Base-by-base conservation (phyloP, 2,797 vertebrate species). In the Chromobotia macracanthus region DNA sequence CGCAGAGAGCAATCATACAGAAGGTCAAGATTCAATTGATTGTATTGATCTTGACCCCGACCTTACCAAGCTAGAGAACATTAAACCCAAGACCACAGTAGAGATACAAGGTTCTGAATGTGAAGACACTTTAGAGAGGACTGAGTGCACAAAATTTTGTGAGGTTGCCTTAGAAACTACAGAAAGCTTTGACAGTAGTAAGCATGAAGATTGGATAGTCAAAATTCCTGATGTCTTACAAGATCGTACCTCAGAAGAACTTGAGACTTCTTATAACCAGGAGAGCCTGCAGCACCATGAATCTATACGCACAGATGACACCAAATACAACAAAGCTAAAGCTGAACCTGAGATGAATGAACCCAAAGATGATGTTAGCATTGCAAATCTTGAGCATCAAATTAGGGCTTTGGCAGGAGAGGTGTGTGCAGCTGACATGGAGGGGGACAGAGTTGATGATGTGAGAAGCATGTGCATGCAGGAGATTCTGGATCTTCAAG, bases 401-500 rank as follows among this genome's bases (percentile, higher is more conserved):
- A 65, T 68, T 35, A 21, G 5, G n/a, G 12, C 48, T 38, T 11
- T 46, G 21, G 56, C 16, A 23, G 51, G 41, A 51, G 41, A 31
- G 6, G 64, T 19, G 53, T 70, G 44, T 75, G 55, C 16, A 10
- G 35, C 44, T 44, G 25, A 80, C 11, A 38, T 25, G 18, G 55
- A 64, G 10, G 15, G 48, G 18, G 48, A 72, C 3, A 46, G 56
- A 61, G 61, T 28, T 5, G 3, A 16, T 41, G 46, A 66, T 63
- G 56, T 46, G n/a, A 31, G 21, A 5, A 13, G 65, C 11, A 31
- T 60, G 41, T 80, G 66, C 6, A n/a, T 74, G 28, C 72, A 44
- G 53, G 84, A 85, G n/a, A 66, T 69, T 50, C 11, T 79, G 4
- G 72, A 84, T 61, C 64, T 69, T 44, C 68, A 19, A 13, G 83